A percentile compares a stretch with the other conserved stretches of the same genome.
phyloP scores from a whole-genome alignment of 2,113 vertebrate species.

The Scopus umbretta region DNA sequence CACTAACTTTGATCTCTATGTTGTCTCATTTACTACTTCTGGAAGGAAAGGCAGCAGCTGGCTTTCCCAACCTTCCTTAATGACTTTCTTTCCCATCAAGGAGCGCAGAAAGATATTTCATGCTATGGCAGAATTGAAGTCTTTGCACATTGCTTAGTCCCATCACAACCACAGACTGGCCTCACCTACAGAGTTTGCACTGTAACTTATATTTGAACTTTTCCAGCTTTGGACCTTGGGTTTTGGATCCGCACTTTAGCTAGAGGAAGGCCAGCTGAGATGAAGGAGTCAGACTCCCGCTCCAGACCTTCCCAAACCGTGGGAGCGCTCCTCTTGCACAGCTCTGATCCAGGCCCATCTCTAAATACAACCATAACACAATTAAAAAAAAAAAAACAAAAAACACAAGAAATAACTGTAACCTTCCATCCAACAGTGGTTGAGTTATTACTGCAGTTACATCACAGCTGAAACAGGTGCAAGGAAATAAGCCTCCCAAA shows the following conservation, averaged over 20 bases:
- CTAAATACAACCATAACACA: background rate
- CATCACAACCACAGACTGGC: background rate
- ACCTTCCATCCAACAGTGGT: conserved; percentile 17
- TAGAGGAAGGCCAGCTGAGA: background rate
- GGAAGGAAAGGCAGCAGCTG: background rate
- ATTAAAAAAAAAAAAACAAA: background rate
- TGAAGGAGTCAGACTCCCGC: background rate
- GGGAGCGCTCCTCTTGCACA: background rate
- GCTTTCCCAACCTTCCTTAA: background rate
- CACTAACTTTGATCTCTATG: background rate
- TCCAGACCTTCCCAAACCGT: background rate
- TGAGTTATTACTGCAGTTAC: conserved; percentile 55
- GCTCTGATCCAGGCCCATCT: background rate
- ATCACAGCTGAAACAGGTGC: conserved; percentile 63
- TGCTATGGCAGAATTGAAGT: background rate
- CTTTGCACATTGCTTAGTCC: background rate
- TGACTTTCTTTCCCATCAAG: background rate
- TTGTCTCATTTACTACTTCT: background rate
- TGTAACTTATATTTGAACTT: background rate
- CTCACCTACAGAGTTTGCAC: background rate
- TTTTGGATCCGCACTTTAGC: background rate
- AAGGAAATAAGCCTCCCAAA: conserved; percentile 61
- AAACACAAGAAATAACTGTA: background rate
- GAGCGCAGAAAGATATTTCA: background rate
- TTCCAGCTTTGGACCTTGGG: background rate